Evolutionary conservation across 2,113 vertebrate genomes (phyloP), one percentile per base, ranked within the genome.

Genomic region (Oncorhynchus mykiss): DNA sequence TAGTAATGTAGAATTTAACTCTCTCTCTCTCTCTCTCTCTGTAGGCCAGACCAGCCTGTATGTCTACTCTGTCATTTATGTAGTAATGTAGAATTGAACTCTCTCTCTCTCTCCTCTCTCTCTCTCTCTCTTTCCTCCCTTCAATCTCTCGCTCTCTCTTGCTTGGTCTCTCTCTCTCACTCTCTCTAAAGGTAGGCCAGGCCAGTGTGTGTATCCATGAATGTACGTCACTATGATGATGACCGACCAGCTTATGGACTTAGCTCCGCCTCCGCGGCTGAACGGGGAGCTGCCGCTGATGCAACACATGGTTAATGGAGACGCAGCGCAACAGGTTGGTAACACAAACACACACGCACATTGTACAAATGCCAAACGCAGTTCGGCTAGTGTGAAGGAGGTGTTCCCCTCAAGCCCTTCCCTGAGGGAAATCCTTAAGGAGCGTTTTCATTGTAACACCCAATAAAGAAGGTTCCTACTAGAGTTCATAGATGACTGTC

Each of bases 171-270:
- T 0, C 31, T 31, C 5, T 34, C 31, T 1, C 31, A 0, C 31
- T 34, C 5, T 6, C 31, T 34, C 31, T 34, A 34, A 34, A 34
- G 31, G 31, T 34, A 34, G 31, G 5, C 31, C 31, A 34, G 31
- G 31, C 5, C 31, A 34, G 31, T 34, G 31, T 34, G 6, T 34
- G 34, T 34, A 34, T 34, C 34, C 6, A 34, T 99, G 97, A 99
- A 99, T 99, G 97, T 99, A 98, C 90, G 96, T 99, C 97, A 98
- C 97, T 93, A 98, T 99, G 97, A 98, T 99, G 97, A 99, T 99
- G 97, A 98, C 97, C 94, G 97, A 99, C 96, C 97, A 97, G 90
- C 97, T 97, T 84, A 95, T 99, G 96, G 97, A 99, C 87, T 94
- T 99, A 95, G 95, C 97, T 69, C 96, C 96, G 71, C 96, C 96